phyloP scores from a whole-genome alignment of 2,888 invertebrate genomes.

The Aphodius granarius region DNA sequence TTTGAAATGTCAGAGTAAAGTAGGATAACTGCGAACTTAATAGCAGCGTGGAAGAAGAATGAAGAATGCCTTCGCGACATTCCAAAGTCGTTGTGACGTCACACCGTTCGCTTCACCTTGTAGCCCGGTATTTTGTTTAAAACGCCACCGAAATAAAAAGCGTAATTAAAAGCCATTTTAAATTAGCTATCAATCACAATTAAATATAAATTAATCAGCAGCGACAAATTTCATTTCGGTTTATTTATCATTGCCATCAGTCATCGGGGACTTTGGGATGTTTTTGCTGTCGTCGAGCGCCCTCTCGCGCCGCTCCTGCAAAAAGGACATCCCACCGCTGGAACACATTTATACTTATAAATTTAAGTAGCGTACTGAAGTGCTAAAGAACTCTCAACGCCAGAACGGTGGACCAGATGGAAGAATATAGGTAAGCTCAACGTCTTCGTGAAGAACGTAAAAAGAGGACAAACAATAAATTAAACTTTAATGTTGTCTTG shows the following conservation, averaged over 20 bases:
- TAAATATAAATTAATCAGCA: conserved; percentile 36
- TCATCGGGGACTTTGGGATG: conserved; percentile 21
- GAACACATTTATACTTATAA: background rate
- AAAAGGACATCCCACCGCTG: background rate
- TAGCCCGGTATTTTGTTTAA: background rate
- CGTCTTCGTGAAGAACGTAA: background rate
- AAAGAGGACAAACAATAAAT: no score
- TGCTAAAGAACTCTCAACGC: background rate
- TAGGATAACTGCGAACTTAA: background rate
- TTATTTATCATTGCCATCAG: conserved; percentile 38
- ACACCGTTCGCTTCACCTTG: background rate
- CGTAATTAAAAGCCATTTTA: conserved; percentile 35
- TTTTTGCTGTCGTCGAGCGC: background rate
- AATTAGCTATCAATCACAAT: conserved; percentile 40
- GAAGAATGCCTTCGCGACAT: background rate
- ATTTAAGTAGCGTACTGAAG: background rate
- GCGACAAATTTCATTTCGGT: conserved; percentile 31
- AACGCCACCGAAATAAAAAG: conserved; percentile 5
- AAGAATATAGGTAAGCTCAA: background rate
- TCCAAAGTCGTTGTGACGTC: background rate
- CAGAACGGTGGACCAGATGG: background rate
- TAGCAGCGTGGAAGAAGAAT: background rate
- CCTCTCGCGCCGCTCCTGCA: background rate
- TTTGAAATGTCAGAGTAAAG: background rate
- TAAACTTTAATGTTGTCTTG: no score